These are phyloP conservation scores for Oreamnos americanus DNA, from an alignment of 2,113 vertebrate species.

Conservation along the genomic window DNA sequence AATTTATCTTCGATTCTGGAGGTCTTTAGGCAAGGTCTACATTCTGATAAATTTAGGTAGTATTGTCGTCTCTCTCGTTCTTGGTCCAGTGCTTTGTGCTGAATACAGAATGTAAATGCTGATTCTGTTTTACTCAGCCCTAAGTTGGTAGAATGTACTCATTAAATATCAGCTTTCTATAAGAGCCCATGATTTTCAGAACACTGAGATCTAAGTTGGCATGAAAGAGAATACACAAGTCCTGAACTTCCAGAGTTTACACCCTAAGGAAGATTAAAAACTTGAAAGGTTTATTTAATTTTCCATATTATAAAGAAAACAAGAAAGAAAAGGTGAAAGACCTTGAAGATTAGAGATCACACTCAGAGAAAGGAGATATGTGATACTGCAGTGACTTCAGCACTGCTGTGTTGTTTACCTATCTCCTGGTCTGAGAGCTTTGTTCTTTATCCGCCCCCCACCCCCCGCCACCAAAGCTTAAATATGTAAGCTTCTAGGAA, in stretches of 20 bases:
- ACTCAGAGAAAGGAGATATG: background rate
- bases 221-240: background rate
- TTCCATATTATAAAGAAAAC: background rate
- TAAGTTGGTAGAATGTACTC: background rate
- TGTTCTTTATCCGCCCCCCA: background rate
- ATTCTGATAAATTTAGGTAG: background rate
- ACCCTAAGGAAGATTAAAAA: background rate
- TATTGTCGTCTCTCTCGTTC: background rate
- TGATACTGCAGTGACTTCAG: background rate
- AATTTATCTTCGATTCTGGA: background rate
- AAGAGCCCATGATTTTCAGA: background rate
- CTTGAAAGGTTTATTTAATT: background rate
- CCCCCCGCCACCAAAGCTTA: background rate
- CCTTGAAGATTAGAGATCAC: background rate
- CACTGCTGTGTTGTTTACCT: background rate
- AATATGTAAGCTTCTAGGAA: constrained; percentile 3
- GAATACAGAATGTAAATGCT: background rate
- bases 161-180: background rate
- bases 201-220: background rate
- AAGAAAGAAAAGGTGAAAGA: background rate
- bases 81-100: background rate
- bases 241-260: background rate
- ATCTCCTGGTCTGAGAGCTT: background rate
- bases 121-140: background rate
- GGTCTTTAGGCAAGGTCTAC: background rate